phyloP scores from a whole-genome alignment of 2,888 invertebrate genomes.

The Coleophora flavipennella region DNA sequence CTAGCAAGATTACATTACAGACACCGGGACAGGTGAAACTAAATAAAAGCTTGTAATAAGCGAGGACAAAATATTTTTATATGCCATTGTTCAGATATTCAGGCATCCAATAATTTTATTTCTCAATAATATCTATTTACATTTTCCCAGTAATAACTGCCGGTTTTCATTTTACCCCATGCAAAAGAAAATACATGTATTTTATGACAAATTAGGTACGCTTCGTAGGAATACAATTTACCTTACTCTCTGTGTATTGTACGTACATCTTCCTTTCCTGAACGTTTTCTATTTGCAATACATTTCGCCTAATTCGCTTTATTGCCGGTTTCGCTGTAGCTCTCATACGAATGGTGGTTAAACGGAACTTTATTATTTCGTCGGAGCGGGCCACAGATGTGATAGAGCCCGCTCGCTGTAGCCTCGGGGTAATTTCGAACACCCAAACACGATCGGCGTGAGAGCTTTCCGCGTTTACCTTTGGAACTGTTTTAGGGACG shows the following conservation, averaged over 20 bases:
- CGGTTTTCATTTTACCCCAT: no score
- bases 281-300: slow-evolving; percentile 58
- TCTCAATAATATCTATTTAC: no score
- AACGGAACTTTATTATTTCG: slow-evolving; percentile 66
- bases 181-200: neutral
- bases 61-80: no score
- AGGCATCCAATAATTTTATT: no score
- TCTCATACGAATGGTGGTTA: slow-evolving; percentile 68
- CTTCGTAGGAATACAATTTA: no score
- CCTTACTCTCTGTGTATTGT: no score
- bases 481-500: slow-evolving; percentile 6
- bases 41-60: no score
- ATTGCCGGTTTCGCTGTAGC: slow-evolving; percentile 63
- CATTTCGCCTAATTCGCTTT: slow-evolving; percentile 61
- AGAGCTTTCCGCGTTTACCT: slow-evolving; percentile 46
- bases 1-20: no score
- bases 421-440: no score
- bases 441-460: slow-evolving; percentile 37
- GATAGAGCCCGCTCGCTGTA: slow-evolving; percentile 5
- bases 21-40: no score
- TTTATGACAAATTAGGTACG: neutral
- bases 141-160: no score
- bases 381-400: slow-evolving; percentile 54
- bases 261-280: slow-evolving; percentile 7
- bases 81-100: no score